Evolutionary conservation across 2,888 invertebrate genomes (phyloP).

Genomic region (Eilema sororculum): DNA sequence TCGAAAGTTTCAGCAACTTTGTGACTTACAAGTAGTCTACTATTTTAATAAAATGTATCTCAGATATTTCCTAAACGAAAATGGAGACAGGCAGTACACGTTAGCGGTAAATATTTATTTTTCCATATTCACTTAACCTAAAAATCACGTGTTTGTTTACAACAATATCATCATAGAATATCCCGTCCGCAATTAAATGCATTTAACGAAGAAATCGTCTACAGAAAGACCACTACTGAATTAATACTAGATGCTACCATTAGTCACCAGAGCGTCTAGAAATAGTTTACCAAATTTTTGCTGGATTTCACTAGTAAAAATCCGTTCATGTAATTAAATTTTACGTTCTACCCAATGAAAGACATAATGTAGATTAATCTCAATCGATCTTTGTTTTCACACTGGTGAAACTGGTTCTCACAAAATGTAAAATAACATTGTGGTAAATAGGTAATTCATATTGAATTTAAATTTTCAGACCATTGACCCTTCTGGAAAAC

Average conservation of each 20-base stretch:
- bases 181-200: too few species aligned
- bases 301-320: too few species aligned
- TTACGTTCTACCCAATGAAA: too few species aligned
- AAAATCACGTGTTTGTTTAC: conserved; percentile 48
- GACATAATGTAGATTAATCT: not conserved
- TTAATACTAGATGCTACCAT: too few species aligned
- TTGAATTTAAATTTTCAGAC: conserved; percentile 87
- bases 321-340: too few species aligned
- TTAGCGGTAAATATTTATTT: conserved; percentile 89
- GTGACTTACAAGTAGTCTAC: not conserved
- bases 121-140: conserved; percentile 50
- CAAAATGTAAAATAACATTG: not conserved
- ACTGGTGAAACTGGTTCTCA: not conserved
- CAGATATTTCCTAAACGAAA: conserved; percentile 89
- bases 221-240: not conserved
- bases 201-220: not conserved
- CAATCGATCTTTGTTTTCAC: not conserved
- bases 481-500: conserved; percentile 91
- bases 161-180: conserved; percentile 5
- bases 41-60: conserved; percentile 72
- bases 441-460: not conserved
- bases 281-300: not conserved
- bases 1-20: not conserved
- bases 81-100: conserved; percentile 94
- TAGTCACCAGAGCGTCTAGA: too few species aligned